Base-by-base conservation (phyloP, 2,113 vertebrate species). In the Pelodiscus sinensis region DNA sequence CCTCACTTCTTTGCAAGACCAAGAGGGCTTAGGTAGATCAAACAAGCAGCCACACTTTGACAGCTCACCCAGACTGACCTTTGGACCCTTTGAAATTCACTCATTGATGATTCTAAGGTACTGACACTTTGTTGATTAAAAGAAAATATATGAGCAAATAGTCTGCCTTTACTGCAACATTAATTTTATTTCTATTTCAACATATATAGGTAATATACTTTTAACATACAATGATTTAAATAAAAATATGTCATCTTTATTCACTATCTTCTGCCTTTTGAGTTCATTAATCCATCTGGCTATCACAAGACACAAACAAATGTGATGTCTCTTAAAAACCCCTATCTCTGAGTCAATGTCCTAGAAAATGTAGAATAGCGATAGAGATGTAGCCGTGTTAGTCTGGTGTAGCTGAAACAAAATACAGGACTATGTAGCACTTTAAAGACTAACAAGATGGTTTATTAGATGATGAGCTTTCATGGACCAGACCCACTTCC, bases 101-200 rank as follows among this genome's bases (percentile, higher is more conserved):
- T 92, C 56, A 65, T 56, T 75, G 75, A 65, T 93, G 44, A 68
- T 19, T 35, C 65, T 19, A 68, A 68, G n/a, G n/a, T 68, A 68
- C 65, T n/a, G 31, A 35, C 4, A 31, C 96, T 96, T 91, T 94
- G 58, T 75, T 90, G 84, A 0, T 44, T 89, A 79, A 83, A 92
- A 89, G 21, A 18, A 60, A 89, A 92, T 88, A 95, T 93, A 92
- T 92, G 79, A 92, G 68, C 94, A 1, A 25, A 75, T 75, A 25
- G 44, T 75, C 31, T 86, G 71, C 4, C 29, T 86, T 92, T 44
- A 38, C 10, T 75, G 38, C 22, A 75, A 35, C 58, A 87, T 93
- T 94, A 94, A 90, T 92, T 85, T 94, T 86, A 89, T 52, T 94
- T 95, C 35, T 68, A 62, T 51, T 86, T 92, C 95, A 90, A 73